Base-by-base conservation (phyloP, 2,888 invertebrate genomes). In the Autographa pulchrina region DNA sequence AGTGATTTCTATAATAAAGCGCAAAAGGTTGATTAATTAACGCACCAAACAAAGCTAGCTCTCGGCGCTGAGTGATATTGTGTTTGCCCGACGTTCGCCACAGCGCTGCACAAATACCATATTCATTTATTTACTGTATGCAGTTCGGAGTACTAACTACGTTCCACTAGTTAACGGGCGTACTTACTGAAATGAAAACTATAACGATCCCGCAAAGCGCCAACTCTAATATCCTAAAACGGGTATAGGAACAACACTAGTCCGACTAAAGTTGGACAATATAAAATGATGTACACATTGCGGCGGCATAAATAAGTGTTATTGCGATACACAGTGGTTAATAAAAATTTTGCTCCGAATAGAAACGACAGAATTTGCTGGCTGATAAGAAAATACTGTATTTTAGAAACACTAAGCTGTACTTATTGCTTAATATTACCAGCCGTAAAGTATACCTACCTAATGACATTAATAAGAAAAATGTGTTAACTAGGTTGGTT, bases 121-220 rank as follows among this genome's bases (percentile, higher is more conserved):
- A 83, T 85, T 80, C 84, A 85, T 88, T 86, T 86, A 88, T 88
- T 85, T 86, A 86, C 80, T 82, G 68, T 80, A 82, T 83, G 82
- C 85, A 88, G 77, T 82, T 84, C 75, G 77, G 74, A 78, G 83
- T 80, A 78, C 86, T 84, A 85, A 85, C 87, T 82, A 84, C 80
- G 77, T 75, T 72, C 74, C 68, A 72, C 80, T 74, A 83, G 85
- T 86, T 87, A 87, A 81, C 78, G 80, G 72, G 72, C 65, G 77
- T 90, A 91, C 91, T 92, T 91, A 91, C 85, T 85, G 86, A 88
- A 92, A 92, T 92, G 90, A 91, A 92, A 92, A 91, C 90, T 89
- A 90, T 92, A 90, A 90, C 88, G 85, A 85, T 76, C 74, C 86
- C 85, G 77, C 85, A 82, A 83, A 88, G 78, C 81, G 83, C 78